A percentile compares a stretch with the other conserved stretches of the same genome.
Evolutionary conservation across 1,140 invertebrate genomes (phyloP).

Genomic region (Limonius californicus): DNA sequence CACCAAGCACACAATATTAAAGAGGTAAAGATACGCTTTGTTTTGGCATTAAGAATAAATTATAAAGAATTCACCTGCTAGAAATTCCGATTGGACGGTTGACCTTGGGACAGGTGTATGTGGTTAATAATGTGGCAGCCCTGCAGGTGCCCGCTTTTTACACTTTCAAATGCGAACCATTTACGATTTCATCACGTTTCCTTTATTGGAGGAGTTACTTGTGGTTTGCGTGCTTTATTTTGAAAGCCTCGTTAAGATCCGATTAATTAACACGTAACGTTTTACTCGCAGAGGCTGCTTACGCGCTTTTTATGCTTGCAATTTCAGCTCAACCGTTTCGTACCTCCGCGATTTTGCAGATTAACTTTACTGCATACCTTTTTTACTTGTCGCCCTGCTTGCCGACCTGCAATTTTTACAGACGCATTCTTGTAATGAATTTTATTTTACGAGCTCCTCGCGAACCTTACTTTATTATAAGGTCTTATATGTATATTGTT

Average conservation of each 20-base stretch:
- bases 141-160: constrained; percentile 16
- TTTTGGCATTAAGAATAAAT: constrained; percentile 15
- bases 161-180: constrained; percentile 17
- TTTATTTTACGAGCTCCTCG: constrained; percentile 9
- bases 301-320: background rate
- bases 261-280: constrained; percentile 18
- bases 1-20: background rate
- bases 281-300: constrained; percentile 8
- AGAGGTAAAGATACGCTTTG: background rate
- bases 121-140: constrained; percentile 18
- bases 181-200: constrained; percentile 18
- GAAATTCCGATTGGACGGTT: constrained; percentile 11
- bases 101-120: constrained; percentile 18
- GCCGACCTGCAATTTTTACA: background rate
- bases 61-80: constrained; percentile 18
- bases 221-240: constrained; percentile 15
- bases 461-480: too few species aligned
- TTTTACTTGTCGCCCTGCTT: background rate
- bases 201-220: constrained; percentile 13
- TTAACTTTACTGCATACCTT: background rate
- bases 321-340: background rate
- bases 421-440: constrained; percentile 7
- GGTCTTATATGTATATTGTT: too few species aligned
- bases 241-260: constrained; percentile 4
- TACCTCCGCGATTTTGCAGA: background rate